Conservation (phyloP, 2,888 invertebrate species). For the Mylabris sibirica region DNA sequence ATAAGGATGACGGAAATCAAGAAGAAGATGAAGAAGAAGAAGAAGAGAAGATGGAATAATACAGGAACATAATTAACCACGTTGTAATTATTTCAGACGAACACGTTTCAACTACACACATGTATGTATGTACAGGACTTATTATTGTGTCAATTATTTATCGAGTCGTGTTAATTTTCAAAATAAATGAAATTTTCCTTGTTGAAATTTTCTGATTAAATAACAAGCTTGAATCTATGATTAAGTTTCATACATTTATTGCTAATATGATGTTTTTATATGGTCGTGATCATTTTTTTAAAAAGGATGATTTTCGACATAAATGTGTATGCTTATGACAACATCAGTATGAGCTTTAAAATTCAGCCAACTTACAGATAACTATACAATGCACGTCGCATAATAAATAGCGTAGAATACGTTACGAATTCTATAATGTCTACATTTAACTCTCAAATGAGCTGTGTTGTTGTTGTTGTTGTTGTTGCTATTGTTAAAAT, state of each 20-base stretch:
- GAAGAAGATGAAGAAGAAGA: neutral
- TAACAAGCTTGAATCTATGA: too few species aligned
- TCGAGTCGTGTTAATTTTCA: neutral
- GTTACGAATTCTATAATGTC: neutral
- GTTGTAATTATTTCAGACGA: neutral
- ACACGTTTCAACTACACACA: neutral
- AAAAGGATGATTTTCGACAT: neutral
- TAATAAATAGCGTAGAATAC: slow-evolving; percentile 31
- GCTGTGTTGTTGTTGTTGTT: neutral
- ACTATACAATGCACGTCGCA: slow-evolving; percentile 37
- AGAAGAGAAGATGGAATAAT: neutral
- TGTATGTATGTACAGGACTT: too few species aligned
- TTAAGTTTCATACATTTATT: neutral
- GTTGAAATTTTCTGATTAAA: too few species aligned
- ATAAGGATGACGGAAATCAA: neutral
- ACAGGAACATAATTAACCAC: neutral
- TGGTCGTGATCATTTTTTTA: neutral
- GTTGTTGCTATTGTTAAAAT: neutral
- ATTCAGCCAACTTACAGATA: slow-evolving; percentile 37
- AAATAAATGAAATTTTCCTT: neutral
- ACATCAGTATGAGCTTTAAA: slow-evolving; percentile 35
- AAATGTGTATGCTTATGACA: slow-evolving; percentile 27
- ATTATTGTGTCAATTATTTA: neutral
- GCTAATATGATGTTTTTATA: neutral
- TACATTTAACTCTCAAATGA: neutral